These are phyloP conservation scores for Zygothrica quintamaculata DNA, from an alignment of 2,888 invertebrate genomes.

Conservation along the genomic window DNA sequence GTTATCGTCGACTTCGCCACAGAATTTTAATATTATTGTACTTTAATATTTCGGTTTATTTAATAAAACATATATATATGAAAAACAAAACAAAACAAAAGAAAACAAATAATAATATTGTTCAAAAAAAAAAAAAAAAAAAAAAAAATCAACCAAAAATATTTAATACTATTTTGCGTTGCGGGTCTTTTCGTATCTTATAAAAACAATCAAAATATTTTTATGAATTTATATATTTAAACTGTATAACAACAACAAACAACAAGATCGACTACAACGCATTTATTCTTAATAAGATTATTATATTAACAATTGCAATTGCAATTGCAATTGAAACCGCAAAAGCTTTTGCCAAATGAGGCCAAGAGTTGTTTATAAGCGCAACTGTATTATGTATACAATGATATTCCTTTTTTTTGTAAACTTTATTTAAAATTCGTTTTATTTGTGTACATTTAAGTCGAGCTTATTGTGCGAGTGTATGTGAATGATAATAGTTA, in stretches of 20 bases:
- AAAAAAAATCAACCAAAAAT: slow-evolving; percentile 63
- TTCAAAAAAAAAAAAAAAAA: slow-evolving; percentile 62
- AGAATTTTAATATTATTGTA: slow-evolving; percentile 83
- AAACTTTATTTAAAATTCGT: slow-evolving; percentile 52
- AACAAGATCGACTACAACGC: no score
- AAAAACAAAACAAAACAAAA: slow-evolving; percentile 70
- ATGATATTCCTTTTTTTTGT: slow-evolving; percentile 64
- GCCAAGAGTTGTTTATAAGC: slow-evolving; percentile 56
- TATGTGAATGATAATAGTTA: slow-evolving; percentile 41
- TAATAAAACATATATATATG: slow-evolving; percentile 83
- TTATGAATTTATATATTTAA: slow-evolving; percentile 63
- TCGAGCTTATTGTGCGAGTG: slow-evolving; percentile 42
- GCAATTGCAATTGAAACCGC: no score
- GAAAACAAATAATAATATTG: slow-evolving; percentile 60
- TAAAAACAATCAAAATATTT: slow-evolving; percentile 55
- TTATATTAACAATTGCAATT: slow-evolving; percentile 64
- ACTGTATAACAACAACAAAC: no score
- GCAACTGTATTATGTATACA: slow-evolving; percentile 67
- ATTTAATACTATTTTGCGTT: slow-evolving; percentile 78
- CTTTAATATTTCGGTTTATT: slow-evolving; percentile 84
- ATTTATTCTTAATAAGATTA: slow-evolving; percentile 66
- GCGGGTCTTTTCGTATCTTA: slow-evolving; percentile 76
- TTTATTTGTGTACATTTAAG: slow-evolving; percentile 67
- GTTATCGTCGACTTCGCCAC: slow-evolving; percentile 61
- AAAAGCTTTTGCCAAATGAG: slow-evolving; percentile 55